Evolutionary conservation across 2,888 invertebrate genomes (phyloP).

Genomic region (Drosophila melanocephala): DNA sequence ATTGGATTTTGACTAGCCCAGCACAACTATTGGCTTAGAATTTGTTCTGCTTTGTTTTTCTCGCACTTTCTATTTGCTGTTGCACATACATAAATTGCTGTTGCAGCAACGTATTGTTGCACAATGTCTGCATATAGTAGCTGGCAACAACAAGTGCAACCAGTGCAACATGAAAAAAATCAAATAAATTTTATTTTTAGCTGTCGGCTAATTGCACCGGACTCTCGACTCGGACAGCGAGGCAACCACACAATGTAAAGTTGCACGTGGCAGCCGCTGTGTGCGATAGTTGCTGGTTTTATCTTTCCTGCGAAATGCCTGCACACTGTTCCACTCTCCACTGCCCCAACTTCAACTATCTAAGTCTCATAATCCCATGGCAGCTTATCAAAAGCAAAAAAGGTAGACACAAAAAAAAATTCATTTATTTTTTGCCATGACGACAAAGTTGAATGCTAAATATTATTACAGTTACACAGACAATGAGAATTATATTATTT

Average conservation of each 20-base stretch:
- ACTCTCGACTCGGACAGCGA: conserved; percentile 19
- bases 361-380: conserved; percentile 56
- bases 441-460: conserved; percentile 19
- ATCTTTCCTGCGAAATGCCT: conserved; percentile 48
- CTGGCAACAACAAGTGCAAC: conserved; percentile 18
- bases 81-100: conserved; percentile 14
- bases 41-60: background rate
- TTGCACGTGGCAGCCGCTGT: conserved; percentile 44
- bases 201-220: conserved; percentile 67
- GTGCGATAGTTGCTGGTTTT: conserved; percentile 54
- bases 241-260: conserved; percentile 24
- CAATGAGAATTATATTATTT: background rate
- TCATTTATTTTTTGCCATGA: conserved; percentile 13
- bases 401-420: conserved; percentile 25
- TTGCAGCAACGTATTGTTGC: conserved; percentile 31
- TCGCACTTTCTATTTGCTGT: conserved; percentile 32
- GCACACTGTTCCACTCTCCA: background rate
- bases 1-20: conserved; percentile 7
- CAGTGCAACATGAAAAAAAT: conserved; percentile 46
- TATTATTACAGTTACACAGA: background rate
- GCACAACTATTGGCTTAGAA: background rate
- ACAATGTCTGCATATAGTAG: conserved; percentile 25
- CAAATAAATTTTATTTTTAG: conserved; percentile 79
- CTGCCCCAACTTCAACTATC: background rate
- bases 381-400: conserved; percentile 55